phyloP scores from a whole-genome alignment of 2,797 vertebrate species.

The Steatocranus sp. region DNA sequence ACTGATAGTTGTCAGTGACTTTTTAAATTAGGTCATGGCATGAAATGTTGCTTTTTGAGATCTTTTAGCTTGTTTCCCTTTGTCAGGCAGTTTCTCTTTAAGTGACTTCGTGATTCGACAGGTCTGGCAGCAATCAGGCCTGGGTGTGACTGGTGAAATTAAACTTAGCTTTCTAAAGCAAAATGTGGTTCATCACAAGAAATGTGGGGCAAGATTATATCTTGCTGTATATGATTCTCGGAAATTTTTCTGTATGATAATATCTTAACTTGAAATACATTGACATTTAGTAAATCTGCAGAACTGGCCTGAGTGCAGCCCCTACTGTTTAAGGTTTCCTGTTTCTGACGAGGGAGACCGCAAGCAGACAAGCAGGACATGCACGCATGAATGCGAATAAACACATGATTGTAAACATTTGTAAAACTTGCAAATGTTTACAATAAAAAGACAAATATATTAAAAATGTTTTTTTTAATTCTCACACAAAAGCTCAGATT shows the following conservation, averaged over 20 bases:
- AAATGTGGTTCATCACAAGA: not conserved
- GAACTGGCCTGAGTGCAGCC: not conserved
- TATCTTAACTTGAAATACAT: not conserved
- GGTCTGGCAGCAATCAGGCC: not conserved
- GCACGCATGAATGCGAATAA: not conserved
- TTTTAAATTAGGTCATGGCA: not conserved
- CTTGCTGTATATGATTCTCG: not conserved
- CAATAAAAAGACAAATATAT: not conserved
- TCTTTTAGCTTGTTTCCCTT: not conserved
- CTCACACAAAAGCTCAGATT: not conserved
- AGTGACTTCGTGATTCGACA: not conserved
- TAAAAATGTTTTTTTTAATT: rapidly evolving
- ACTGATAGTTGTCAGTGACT: not conserved
- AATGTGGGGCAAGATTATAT: not conserved
- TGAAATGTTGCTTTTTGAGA: not conserved
- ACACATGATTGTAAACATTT: not conserved
- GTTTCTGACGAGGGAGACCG: not conserved
- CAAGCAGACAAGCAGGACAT: not conserved
- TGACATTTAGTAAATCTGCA: not conserved
- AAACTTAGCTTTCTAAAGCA: not conserved
- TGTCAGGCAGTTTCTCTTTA: not conserved
- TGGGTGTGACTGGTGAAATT: not conserved
- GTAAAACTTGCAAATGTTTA: not conserved
- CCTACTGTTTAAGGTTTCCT: not conserved
- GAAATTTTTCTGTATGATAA: not conserved